Evolutionary conservation across 1,140 invertebrate species (phyloP), one percentile per base, ranked within the genome.

Genomic region (Drosophila erecta): DNA sequence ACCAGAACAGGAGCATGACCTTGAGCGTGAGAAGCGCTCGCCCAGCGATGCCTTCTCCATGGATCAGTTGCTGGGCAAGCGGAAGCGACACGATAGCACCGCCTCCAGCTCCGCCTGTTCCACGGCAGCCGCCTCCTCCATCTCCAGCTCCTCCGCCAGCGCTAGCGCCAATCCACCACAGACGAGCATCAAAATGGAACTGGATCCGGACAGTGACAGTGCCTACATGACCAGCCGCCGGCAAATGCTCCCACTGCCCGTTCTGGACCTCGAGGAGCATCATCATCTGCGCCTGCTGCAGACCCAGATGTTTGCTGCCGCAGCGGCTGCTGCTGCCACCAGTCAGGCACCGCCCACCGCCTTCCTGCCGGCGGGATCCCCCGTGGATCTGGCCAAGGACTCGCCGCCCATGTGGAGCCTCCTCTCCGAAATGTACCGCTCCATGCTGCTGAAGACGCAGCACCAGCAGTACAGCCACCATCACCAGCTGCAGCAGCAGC

Each of bases 301-400:
- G 44, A 90, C 85, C n/a, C 90, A 91, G 51, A 91, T 91, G 90
- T 90, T 91, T 38, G 90, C 90, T 6, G 90, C 90, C 17, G 90
- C 90, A 2, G 90, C 86, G 0, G 90, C 90, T 1, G 89, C 89
- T 7, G 90, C 85, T 8, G 80, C 76, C 15, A 57, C 56, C 33
- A 35, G 22, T 30, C 56, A 55, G 4, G 43, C 43, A 15, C 27
- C 64, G 4, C 60, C 57, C 49, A 15, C 12, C 37, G 57, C 57
- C 27, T 64, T 76, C 20, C 51, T 58, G 38, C 65, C 53, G 20
- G 43, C 22, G 5, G 65, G 62, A 3, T 35, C 62, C 0, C 14
- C 57, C 4, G 55, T 57, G 6, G 67, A 66, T 2, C 38, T 75
- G 14, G 57, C 65, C 5, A 51, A 65, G 17, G 77, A 35, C 8